Base-by-base conservation (phyloP, 2,888 invertebrate genomes). In the Drosophila bunnanda region DNA sequence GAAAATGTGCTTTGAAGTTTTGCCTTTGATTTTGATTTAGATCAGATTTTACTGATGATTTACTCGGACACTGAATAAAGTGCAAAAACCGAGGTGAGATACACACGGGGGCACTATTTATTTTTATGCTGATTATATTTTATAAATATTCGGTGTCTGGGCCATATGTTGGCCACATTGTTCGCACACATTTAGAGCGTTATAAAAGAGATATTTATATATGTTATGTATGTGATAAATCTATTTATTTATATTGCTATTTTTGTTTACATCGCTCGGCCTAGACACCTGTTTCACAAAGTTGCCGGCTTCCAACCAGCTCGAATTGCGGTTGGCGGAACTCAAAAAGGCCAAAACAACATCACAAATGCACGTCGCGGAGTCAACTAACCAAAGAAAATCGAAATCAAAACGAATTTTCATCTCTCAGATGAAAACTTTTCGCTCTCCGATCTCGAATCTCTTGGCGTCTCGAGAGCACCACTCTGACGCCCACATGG, bases 1-100 rank as follows among this genome's bases (percentile, higher is more conserved):
- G 79, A 74, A 72, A 76, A 74, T 55, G 41, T 58, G 67, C 86
- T 83, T 83, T 83, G 81, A 86, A 78, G 81, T 86, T 75, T 74
- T 62, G 68, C 66, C 32, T 64, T 71, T 54, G 50, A 68, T 68
- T 71, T 61, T 48, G 48, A 52, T 52, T 52, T 34, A 52, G 50
- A 52, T 52, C 34, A 34, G 15, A 52, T 81, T 70, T 72, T 58
- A 61, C 57, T 38, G 41, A 54, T 53, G 52, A 70, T 70, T 72
- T 68, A 34, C 55, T 17, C 36, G 57, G 38, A 38, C 55, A 64
- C 17, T 15, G 28, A 34, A 22, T 52, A 52, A 48, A 58, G 59
- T 60, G 61, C 71, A 43, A 50, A 72, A 48, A 36, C n/a, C n/a
- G 25, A 25, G 25, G 25, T 10, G 53, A 32, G 62, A 32, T 52